These are phyloP conservation scores for Morpho deidamia DNA, from an alignment of 2,888 invertebrate genomes.

Conservation along the genomic window DNA sequence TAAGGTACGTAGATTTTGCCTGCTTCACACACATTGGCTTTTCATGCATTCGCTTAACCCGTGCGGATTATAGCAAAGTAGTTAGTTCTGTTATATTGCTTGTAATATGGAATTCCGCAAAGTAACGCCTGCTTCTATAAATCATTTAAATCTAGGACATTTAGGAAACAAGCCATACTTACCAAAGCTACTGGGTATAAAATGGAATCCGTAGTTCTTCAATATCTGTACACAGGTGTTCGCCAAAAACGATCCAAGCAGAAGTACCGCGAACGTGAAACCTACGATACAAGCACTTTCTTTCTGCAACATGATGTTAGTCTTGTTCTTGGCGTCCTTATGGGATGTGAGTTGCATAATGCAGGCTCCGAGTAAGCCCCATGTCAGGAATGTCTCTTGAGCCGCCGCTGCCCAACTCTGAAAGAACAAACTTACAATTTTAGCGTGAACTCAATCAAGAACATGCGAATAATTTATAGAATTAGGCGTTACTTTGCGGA, in stretches of 20 bases:
- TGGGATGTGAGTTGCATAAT: slow-evolving; percentile 89
- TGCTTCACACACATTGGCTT: too few species aligned
- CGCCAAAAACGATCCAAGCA: slow-evolving; percentile 88
- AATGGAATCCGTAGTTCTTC: slow-evolving; percentile 84
- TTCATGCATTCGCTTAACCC: too few species aligned
- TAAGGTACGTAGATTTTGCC: too few species aligned
- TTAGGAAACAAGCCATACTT: slow-evolving; percentile 42
- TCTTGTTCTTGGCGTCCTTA: slow-evolving; percentile 83
- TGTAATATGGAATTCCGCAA: too few species aligned
- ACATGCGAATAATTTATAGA: too few species aligned
- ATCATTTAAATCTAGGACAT: background rate
- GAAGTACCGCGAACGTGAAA: slow-evolving; percentile 85
- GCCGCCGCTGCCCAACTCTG: slow-evolving; percentile 94
- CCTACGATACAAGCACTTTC: slow-evolving; percentile 65
- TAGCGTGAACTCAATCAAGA: too few species aligned
- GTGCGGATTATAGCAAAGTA: too few species aligned
- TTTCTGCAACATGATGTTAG: slow-evolving; percentile 58
- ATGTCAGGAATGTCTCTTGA: slow-evolving; percentile 91
- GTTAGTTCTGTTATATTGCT: too few species aligned
- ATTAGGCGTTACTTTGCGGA: too few species aligned
- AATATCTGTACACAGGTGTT: slow-evolving; percentile 90
- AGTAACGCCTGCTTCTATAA: too few species aligned
- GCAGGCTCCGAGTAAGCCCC: slow-evolving; percentile 90
- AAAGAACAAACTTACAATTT: too few species aligned
- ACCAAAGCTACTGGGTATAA: slow-evolving; percentile 93